These are phyloP conservation scores for Xiphophorus hellerii DNA, from an alignment of 2,113 vertebrate species.

Conservation along the genomic window DNA sequence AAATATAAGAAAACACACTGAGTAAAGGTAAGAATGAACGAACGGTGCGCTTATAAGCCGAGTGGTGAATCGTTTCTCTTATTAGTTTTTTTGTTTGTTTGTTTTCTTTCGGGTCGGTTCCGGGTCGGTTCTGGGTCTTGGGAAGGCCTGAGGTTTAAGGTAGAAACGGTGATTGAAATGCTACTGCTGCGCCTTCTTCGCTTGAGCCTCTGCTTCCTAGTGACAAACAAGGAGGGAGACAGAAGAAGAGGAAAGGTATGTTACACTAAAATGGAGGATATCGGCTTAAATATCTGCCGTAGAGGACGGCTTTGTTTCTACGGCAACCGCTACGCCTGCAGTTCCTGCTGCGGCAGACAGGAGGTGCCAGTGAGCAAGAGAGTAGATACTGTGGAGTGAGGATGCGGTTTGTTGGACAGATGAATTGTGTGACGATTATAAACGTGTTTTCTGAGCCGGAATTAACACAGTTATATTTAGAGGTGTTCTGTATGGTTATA, in stretches of 20 bases:
- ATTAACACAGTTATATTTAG: conserved; percentile 26
- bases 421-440: conserved; percentile 37
- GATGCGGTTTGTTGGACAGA: conserved; percentile 43
- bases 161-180: conserved; percentile 34
- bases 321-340: conserved; percentile 69
- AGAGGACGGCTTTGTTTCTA: conserved; percentile 56
- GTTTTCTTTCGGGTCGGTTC: conserved; percentile 26
- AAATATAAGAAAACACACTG: conserved; percentile 21
- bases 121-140: conserved; percentile 38
- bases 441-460: conserved; percentile 34
- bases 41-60: conserved; percentile 32
- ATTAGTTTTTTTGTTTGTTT: not conserved
- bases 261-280: conserved; percentile 61
- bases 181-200: conserved; percentile 79
- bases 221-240: conserved; percentile 12
- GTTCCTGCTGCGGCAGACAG: conserved; percentile 41
- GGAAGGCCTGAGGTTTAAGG: conserved; percentile 42
- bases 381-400: conserved; percentile 14
- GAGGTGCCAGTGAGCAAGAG: conserved; percentile 53
- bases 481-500: not conserved
- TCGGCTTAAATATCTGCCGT: conserved; percentile 35
- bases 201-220: conserved; percentile 80
- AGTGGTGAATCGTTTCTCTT: conserved; percentile 39
- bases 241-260: not conserved
- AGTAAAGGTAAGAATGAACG: conserved; percentile 13